Percentiles rank a stretch among this genome's conserved stretches.
These are phyloP conservation scores for Erynnis tages DNA, from an alignment of 2,888 invertebrate species.

Conservation along the genomic window DNA sequence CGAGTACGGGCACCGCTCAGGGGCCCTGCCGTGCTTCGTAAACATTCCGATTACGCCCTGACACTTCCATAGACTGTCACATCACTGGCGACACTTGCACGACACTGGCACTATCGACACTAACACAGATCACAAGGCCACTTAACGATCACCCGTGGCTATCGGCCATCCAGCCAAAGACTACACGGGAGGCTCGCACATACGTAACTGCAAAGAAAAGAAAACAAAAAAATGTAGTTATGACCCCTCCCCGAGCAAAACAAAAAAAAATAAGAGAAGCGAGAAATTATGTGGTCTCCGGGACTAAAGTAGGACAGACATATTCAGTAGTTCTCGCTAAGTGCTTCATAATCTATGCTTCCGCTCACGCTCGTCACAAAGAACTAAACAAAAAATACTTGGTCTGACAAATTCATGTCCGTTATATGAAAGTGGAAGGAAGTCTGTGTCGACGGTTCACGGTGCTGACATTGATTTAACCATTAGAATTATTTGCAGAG, in stretches of 20 bases:
- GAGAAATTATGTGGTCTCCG: constrained; percentile 37
- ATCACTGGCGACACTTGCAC: constrained; percentile 64
- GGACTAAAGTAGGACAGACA: constrained; percentile 41
- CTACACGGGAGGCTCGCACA: constrained; percentile 59
- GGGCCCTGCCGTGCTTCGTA: constrained; percentile 75
- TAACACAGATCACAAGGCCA: constrained; percentile 62
- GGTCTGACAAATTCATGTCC: constrained; percentile 28
- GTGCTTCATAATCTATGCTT: constrained; percentile 46
- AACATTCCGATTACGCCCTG: constrained; percentile 75
- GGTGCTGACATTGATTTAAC: constrained; percentile 37
- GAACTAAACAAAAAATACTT: constrained; percentile 44
- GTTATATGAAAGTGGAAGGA: constrained; percentile 54
- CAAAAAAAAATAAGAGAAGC: constrained; percentile 33
- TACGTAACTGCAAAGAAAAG: constrained; percentile 77
- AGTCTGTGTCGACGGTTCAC: constrained; percentile 42
- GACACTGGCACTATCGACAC: constrained; percentile 58
- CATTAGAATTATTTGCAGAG: constrained; percentile 4
- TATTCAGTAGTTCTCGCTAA: constrained; percentile 44
- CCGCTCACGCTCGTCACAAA: constrained; percentile 43
- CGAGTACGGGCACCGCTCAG: constrained; percentile 73
- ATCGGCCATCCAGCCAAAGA: constrained; percentile 64
- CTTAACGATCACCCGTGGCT: constrained; percentile 71
- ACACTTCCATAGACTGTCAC: constrained; percentile 76
- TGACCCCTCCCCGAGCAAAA: constrained; percentile 32
- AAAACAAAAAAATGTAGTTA: constrained; percentile 66